Percentiles rank a stretch among this genome's conserved stretches.
Evolutionary conservation across 2,797 vertebrate species (phyloP).

Genomic region (Falco berigora): DNA sequence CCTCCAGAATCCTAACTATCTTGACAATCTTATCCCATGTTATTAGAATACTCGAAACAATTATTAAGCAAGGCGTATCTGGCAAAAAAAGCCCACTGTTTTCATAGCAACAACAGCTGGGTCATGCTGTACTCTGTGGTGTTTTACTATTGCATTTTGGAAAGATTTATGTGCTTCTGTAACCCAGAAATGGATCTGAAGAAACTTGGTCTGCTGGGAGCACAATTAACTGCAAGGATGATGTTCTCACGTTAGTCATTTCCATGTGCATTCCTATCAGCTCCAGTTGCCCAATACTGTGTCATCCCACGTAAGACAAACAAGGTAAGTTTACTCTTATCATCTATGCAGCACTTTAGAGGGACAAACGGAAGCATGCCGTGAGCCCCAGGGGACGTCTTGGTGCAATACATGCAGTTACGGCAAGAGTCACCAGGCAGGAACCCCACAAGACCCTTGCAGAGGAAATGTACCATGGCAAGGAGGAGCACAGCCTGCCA

Average conservation of each 20-base stretch:
- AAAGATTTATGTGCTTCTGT: not conserved
- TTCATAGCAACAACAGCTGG: constrained; percentile 31
- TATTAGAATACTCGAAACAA: not conserved
- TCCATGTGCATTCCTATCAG: not conserved
- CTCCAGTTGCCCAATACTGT: not conserved
- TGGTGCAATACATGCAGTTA: rapidly evolving
- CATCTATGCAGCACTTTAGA: not conserved
- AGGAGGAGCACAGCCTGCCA: not conserved
- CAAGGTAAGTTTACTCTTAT: not conserved
- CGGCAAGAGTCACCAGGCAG: not conserved
- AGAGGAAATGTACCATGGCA: too few relatives aligned
- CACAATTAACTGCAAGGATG: not conserved
- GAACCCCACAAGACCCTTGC: not conserved
- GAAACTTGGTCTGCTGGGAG: not conserved
- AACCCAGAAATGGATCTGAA: not conserved
- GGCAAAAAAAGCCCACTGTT: not conserved
- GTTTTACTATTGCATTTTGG: not conserved
- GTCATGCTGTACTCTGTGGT: not conserved
- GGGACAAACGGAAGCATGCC: not conserved
- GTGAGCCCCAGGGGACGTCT: not conserved
- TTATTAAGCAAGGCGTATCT: not conserved
- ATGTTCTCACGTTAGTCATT: not conserved
- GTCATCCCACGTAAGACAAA: not conserved
- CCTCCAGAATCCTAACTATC: not conserved
- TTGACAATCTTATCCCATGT: not conserved